phyloP scores from a whole-genome alignment of 2,888 invertebrate genomes.

The Conistra vaccinii region DNA sequence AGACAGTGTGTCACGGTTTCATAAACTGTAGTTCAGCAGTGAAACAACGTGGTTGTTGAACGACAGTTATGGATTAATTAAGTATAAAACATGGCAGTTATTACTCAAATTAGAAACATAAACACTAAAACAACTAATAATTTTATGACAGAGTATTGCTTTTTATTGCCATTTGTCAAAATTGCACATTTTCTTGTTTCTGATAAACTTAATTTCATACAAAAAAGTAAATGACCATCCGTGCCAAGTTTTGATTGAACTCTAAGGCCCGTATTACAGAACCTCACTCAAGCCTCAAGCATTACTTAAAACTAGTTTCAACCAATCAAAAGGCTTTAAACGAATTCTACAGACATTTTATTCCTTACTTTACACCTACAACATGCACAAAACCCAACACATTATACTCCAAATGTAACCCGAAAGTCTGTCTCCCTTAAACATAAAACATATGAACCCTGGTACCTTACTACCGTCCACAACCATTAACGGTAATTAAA shows the following conservation, averaged over 20 bases:
- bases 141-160: neutral
- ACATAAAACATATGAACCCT: conserved; percentile 65
- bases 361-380: neutral
- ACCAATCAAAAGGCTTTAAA: no score
- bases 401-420: neutral
- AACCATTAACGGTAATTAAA: conserved; percentile 89
- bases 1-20: neutral
- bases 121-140: neutral
- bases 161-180: neutral
- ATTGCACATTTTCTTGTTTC: neutral
- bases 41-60: neutral
- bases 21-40: neutral
- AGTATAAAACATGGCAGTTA: neutral
- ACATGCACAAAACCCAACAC: conserved; percentile 4
- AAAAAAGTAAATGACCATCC: neutral
- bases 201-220: neutral
- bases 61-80: neutral
- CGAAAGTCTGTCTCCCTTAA: conserved; percentile 56
- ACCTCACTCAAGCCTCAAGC: no score
- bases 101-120: neutral
- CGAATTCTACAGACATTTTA: neutral
- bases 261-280: no score
- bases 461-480: conserved; percentile 75
- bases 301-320: no score
- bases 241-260: neutral